These are phyloP conservation scores for Bubalus kerabau DNA, from an alignment of 2,113 vertebrate genomes.

Conservation along the genomic window DNA sequence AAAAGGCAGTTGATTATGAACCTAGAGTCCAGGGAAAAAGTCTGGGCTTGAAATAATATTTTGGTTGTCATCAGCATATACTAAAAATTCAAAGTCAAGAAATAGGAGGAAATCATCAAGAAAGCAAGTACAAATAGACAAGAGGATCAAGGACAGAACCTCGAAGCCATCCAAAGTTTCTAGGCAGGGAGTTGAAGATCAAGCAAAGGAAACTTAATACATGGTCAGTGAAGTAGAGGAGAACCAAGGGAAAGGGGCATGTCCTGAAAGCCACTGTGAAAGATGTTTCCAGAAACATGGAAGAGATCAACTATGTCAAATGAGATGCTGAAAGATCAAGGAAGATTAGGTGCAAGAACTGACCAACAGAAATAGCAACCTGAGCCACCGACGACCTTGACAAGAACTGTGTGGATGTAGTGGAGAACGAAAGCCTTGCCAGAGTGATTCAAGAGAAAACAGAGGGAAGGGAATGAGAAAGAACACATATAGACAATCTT, in stretches of 20 bases:
- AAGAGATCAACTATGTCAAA: neutral
- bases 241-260: neutral
- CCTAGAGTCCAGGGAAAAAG: neutral
- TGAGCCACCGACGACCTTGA: neutral
- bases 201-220: neutral
- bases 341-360: neutral
- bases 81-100: neutral
- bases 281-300: neutral
- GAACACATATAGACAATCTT: neutral
- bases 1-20: neutral
- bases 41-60: neutral
- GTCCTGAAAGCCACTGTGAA: neutral
- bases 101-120: neutral
- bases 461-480: neutral
- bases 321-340: neutral
- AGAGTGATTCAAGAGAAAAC: conserved; percentile 25
- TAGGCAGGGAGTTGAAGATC: neutral
- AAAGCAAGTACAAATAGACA: neutral
- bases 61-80: neutral
- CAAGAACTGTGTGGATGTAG: neutral
- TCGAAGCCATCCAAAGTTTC: neutral
- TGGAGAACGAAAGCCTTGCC: neutral
- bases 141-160: neutral
- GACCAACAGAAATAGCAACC: neutral
- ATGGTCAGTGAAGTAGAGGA: neutral